A percentile compares a stretch with the other conserved stretches of the same genome.
These are phyloP conservation scores for Sebastes alutus DNA, from an alignment of 2,797 vertebrate genomes.

Conservation along the genomic window DNA sequence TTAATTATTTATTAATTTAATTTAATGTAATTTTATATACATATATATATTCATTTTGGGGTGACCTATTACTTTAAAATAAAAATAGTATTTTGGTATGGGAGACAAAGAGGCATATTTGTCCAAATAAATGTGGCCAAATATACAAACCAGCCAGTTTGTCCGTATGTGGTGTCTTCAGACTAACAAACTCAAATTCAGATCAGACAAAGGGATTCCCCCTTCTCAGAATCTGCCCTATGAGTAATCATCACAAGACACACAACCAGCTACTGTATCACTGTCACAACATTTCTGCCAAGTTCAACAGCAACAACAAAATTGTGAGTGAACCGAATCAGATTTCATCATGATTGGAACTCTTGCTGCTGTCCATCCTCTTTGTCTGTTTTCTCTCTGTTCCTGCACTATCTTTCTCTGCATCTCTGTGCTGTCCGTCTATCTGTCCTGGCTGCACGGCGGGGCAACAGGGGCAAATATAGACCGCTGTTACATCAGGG, in stretches of 20 bases:
- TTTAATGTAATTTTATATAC: not conserved
- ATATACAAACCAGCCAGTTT: not conserved
- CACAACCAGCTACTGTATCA: not conserved
- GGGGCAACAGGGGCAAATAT: conserved; percentile 64
- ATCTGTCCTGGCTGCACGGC: conserved; percentile 11
- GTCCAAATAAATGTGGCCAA: not conserved
- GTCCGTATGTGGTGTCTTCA: conserved; percentile 62
- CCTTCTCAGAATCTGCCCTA: conserved; percentile 97
- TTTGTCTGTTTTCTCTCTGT: not conserved
- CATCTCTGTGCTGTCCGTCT: conserved; percentile 17
- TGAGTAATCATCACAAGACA: conserved; percentile 93
- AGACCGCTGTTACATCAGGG: conserved; percentile 60
- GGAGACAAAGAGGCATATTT: not conserved
- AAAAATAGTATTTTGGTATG: not conserved
- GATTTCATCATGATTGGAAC: not conserved
- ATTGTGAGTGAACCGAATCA: not conserved
- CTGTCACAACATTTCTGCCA: not conserved
- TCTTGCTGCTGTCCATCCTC: not conserved
- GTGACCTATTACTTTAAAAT: not conserved
- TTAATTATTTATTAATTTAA: not conserved
- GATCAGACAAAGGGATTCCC: conserved; percentile 78
- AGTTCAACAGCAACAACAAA: not conserved
- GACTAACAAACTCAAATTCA: conserved; percentile 71
- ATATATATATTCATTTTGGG: not conserved
- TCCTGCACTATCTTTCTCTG: conserved; percentile 16